Conservation (phyloP, 2,113 vertebrate species). For the Todiramphus saurophagus region DNA sequence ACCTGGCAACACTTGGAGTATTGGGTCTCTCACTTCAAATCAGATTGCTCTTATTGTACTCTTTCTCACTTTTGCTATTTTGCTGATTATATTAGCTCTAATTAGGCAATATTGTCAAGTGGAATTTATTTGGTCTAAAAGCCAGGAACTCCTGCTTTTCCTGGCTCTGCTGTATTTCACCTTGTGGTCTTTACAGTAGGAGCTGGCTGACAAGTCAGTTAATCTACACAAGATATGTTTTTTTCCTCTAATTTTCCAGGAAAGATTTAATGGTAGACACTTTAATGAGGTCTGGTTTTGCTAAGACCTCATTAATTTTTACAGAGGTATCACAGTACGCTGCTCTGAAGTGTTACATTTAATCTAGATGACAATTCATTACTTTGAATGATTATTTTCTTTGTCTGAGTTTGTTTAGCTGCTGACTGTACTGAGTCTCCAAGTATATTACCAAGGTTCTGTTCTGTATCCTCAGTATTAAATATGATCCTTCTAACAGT, state of each 20-base stretch:
- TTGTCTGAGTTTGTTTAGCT: constrained; percentile 20
- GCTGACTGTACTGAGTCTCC: not conserved
- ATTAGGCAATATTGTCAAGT: not conserved
- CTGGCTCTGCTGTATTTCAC: not conserved
- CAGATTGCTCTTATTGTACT: not conserved
- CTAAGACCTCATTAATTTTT: constrained; percentile 39
- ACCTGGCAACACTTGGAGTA: not conserved
- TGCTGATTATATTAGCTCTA: constrained; percentile 1
- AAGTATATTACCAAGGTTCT: not conserved
- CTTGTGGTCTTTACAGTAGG: constrained; percentile 39
- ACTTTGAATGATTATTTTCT: constrained; percentile 6
- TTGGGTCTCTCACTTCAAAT: not conserved
- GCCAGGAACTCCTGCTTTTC: not conserved
- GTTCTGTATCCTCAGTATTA: not conserved
- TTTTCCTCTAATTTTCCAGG: constrained; percentile 26
- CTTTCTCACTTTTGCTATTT: not conserved
- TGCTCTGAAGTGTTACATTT: constrained; percentile 14
- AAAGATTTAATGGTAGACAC: constrained; percentile 35
- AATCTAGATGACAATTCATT: constrained; percentile 5
- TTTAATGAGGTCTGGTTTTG: constrained; percentile 43
- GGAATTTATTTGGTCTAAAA: constrained; percentile 5
- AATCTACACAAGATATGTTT: constrained; percentile 25
- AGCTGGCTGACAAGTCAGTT: constrained; percentile 34
- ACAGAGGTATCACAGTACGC: not conserved
- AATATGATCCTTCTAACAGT: not conserved